These are phyloP conservation scores for Drosophila nebulosa DNA, from an alignment of 1,140 invertebrate genomes.

Conservation along the genomic window DNA sequence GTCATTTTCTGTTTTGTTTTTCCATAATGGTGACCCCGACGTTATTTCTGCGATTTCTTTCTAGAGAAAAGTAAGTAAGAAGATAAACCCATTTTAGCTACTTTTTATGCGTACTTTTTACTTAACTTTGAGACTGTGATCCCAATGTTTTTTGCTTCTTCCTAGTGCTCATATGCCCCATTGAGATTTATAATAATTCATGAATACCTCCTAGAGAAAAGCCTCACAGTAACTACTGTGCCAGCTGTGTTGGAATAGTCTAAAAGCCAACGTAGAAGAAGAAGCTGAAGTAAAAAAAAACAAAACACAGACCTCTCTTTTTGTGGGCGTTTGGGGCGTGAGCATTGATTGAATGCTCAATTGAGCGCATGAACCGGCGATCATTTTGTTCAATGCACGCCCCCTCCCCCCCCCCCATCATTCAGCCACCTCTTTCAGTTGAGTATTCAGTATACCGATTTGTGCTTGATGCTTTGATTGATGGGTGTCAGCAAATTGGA, in stretches of 20 bases:
- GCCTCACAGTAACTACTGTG: constrained; percentile 37
- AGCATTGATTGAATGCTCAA: constrained; percentile 72
- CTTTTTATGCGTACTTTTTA: too few relatives aligned
- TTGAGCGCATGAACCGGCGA: constrained; percentile 71
- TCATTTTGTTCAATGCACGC: constrained; percentile 49
- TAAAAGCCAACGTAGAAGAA: neutral
- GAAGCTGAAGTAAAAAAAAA: neutral
- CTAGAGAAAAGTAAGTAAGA: too few relatives aligned
- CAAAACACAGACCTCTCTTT: constrained; percentile 29
- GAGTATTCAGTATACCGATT: constrained; percentile 32
- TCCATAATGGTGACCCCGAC: too few relatives aligned
- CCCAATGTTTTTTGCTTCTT: too few relatives aligned
- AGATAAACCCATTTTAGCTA: too few relatives aligned
- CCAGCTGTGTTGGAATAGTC: constrained; percentile 37
- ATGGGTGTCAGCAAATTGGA: constrained; percentile 70
- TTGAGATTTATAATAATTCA: too few relatives aligned
- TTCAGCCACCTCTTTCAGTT: neutral
- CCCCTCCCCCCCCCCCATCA: too few relatives aligned
- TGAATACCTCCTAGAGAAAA: neutral
- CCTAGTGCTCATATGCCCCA: neutral
- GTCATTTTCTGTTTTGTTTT: too few relatives aligned
- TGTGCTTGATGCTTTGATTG: constrained; percentile 69
- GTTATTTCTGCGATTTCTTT: too few relatives aligned
- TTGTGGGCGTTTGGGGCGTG: constrained; percentile 57
- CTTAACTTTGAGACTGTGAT: too few relatives aligned